Percentiles rank a stretch among this genome's conserved stretches.
phyloP scores from a whole-genome alignment of 2,113 vertebrate species.

The Rafetus swinhoei region DNA sequence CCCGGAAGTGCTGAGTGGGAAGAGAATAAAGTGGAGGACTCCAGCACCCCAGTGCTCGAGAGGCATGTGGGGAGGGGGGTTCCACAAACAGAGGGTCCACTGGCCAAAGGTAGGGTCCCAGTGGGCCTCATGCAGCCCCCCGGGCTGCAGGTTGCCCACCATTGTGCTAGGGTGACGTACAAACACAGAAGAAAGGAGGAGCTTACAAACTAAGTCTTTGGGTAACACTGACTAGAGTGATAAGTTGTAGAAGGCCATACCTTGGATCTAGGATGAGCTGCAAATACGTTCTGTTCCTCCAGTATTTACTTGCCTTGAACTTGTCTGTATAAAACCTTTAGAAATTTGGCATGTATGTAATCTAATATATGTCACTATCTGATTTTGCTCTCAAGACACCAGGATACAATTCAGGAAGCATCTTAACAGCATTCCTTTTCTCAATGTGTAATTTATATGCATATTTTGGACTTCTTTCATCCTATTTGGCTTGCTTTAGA shows the following conservation, averaged over 20 bases:
- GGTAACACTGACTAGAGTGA: not conserved
- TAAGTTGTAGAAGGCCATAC: not conserved
- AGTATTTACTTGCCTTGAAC: not conserved
- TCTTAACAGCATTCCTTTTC: not conserved
- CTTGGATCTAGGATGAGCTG: not conserved
- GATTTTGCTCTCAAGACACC: not conserved
- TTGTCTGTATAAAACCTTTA: not conserved
- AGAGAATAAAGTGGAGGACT: no score
- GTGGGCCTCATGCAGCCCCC: no score
- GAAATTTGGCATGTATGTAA: not conserved
- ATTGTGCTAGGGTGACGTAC: not conserved
- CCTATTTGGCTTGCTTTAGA: not conserved
- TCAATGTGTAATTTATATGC: not conserved
- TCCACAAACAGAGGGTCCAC: no score
- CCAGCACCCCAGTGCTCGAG: no score
- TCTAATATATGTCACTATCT: not conserved
- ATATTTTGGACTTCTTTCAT: not conserved
- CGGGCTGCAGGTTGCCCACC: no score
- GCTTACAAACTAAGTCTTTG: not conserved
- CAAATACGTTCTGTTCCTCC: not conserved
- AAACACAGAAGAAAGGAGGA: not conserved
- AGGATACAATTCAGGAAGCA: not conserved
- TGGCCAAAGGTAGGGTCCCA: no score
- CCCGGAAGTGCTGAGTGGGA: no score
- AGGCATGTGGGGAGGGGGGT: no score